Percentiles rank a stretch among this genome's conserved stretches.
phyloP scores from a whole-genome alignment of 2,797 vertebrate genomes.

The Lycodopsis pacificus region DNA sequence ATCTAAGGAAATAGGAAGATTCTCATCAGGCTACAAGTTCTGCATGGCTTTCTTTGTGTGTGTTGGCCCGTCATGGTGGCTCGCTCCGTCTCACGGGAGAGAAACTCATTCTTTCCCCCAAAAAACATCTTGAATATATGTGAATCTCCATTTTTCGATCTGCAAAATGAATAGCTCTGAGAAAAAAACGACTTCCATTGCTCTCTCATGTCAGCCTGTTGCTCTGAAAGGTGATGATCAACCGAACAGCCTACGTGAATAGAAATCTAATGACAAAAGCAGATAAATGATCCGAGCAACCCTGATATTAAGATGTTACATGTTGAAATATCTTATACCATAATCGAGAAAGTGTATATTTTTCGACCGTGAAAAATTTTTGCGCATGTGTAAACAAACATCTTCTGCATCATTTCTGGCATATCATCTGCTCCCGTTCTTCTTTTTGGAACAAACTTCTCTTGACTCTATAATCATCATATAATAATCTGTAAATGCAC shows the following conservation, averaged over 20 bases:
- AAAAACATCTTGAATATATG: constrained; percentile 10
- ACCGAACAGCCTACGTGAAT: constrained; percentile 2
- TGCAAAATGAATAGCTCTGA: constrained; percentile 2
- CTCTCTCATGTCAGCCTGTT: constrained; percentile 36
- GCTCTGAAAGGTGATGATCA: constrained; percentile 36
- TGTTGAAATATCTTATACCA: neutral
- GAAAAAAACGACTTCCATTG: constrained; percentile 36
- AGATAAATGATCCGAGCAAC: neutral
- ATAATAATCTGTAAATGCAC: constrained; percentile 37
- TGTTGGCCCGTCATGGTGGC: neutral
- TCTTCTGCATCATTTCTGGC: neutral
- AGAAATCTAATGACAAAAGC: constrained; percentile 8
- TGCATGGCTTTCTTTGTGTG: constrained; percentile 10
- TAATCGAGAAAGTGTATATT: neutral
- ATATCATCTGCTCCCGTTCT: constrained; percentile 8
- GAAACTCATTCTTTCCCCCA: constrained; percentile 8
- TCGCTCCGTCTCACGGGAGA: neutral
- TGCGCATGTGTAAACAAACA: neutral
- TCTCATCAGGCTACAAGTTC: constrained; percentile 37
- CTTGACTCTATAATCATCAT: no score
- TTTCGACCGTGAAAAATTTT: neutral
- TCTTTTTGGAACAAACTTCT: constrained; percentile 11
- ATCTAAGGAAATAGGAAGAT: constrained; percentile 32
- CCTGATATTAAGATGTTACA: neutral
- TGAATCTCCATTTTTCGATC: neutral